Base-by-base conservation (phyloP, 2,888 invertebrate species). In the Lepidonotus clava region DNA sequence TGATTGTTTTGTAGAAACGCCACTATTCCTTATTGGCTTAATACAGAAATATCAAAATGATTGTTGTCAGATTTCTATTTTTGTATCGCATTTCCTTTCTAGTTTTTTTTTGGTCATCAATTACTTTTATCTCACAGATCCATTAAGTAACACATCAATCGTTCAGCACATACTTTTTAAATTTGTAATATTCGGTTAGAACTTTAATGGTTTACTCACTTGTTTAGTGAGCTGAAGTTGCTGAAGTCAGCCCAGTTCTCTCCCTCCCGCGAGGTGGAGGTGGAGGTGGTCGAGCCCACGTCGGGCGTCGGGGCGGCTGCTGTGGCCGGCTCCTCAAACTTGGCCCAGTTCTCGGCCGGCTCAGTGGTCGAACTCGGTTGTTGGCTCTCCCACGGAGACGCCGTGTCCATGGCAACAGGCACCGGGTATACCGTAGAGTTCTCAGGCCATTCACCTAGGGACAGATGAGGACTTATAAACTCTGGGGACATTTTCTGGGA, bases 271-370 rank as follows among this genome's bases (percentile, higher is more conserved):
- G 51, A 87, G 56, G 88, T 87, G 11, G 89, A 53, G 36, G 90
- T 61, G 8, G 89, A 86, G 38, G 76, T 86, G 14, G 89, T 85
- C 61, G 87, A 87, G 41, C 86, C 85, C n/a, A 86, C 61, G 11
- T 89, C 88, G 83, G 92, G 92, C 40, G 91, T 92, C 24, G 93
- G 92, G 18, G 92, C 67, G 34, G 21, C 21, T 14, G 40, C 38
- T 14, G 51, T 41, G 21, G 32, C n/a, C 18, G 28, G 28, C 28
- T 67, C 41, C 36, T 86, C 83, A 83, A 87, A 87, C 38, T 86
- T 83, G 28, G 87, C 87, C 87, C 87, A 87, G 86, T 56, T 66
- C 56, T 84, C 87, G 18, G 36, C 71, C 2, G 38, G 8, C 76
- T 41, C 86, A 6, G 77, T 77, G 32, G 41, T 84, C 8, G 84